Evolutionary conservation across 2,888 invertebrate species (phyloP).

Genomic region (Campoletis raptor): DNA sequence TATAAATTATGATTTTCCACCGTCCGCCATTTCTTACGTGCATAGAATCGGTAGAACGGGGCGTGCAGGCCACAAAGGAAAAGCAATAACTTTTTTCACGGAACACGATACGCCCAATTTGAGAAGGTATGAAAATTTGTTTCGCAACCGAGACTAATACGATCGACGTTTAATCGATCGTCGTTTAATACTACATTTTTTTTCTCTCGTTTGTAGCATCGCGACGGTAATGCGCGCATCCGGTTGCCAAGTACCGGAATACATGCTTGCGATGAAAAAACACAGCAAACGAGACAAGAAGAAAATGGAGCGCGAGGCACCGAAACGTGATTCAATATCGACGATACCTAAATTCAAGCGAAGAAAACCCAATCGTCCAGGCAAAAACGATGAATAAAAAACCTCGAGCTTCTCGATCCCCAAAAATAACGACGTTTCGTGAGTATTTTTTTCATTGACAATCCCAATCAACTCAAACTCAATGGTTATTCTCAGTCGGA

Average conservation of each 20-base stretch:
- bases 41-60: slow-evolving; percentile 97
- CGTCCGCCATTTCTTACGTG: slow-evolving; percentile 94
- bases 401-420: background rate
- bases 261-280: slow-evolving; percentile 92
- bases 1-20: slow-evolving; percentile 98
- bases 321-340: slow-evolving; percentile 89
- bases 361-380: slow-evolving; percentile 67
- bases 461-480: background rate
- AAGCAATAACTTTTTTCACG: slow-evolving; percentile 97
- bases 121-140: slow-evolving; percentile 88
- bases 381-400: slow-evolving; percentile 21
- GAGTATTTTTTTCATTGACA: background rate
- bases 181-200: background rate
- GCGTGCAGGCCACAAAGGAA: slow-evolving; percentile 95
- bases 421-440: slow-evolving; percentile 28
- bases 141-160: background rate
- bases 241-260: slow-evolving; percentile 96
- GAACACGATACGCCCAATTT: slow-evolving; percentile 94
- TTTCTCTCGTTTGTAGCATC: slow-evolving; percentile 88
- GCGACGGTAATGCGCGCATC: slow-evolving; percentile 96
- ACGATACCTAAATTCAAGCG: slow-evolving; percentile 86
- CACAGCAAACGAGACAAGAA: slow-evolving; percentile 88
- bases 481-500: background rate
- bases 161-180: background rate
- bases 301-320: slow-evolving; percentile 87